These are phyloP conservation scores for Thinocorus orbignyianus DNA, from an alignment of 2,113 vertebrate genomes.

Conservation along the genomic window DNA sequence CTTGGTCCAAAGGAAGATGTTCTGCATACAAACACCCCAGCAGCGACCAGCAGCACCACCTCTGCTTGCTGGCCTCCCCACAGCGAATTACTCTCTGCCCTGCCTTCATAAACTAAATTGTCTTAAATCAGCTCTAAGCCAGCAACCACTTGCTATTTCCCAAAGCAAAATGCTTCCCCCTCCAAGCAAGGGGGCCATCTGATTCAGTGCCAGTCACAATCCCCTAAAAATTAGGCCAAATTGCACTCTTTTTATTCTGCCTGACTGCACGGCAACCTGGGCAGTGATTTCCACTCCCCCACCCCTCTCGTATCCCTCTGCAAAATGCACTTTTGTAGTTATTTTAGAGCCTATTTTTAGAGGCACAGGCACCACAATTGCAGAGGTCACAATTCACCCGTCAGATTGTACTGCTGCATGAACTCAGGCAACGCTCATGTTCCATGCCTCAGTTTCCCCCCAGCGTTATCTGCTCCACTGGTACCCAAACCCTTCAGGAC, in stretches of 20 bases:
- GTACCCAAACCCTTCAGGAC: not conserved
- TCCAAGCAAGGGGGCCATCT: not conserved
- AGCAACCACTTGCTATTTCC: not conserved
- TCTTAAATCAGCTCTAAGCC: not conserved
- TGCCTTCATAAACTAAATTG: not conserved
- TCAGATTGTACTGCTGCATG: not conserved
- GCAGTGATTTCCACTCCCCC: not conserved
- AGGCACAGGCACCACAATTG: rapidly evolving
- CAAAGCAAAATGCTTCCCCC: not conserved
- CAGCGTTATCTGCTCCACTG: rapidly evolving
- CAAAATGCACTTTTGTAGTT: not conserved
- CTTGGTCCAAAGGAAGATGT: not conserved
- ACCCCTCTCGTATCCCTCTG: too few species aligned
- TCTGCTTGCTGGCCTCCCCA: not conserved
- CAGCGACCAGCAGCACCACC: not conserved
- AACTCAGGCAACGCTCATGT: rapidly evolving
- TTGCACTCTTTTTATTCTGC: not conserved
- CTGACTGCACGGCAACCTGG: not conserved
- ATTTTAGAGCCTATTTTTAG: not conserved
- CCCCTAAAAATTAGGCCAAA: not conserved
- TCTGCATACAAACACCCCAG: not conserved
- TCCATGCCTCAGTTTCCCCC: not conserved
- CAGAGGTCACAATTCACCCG: rapidly evolving
- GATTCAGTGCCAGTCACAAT: not conserved
- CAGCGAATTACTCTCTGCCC: not conserved